Base-by-base conservation (phyloP, 1,140 invertebrate genomes). In the Ips nitidus region DNA sequence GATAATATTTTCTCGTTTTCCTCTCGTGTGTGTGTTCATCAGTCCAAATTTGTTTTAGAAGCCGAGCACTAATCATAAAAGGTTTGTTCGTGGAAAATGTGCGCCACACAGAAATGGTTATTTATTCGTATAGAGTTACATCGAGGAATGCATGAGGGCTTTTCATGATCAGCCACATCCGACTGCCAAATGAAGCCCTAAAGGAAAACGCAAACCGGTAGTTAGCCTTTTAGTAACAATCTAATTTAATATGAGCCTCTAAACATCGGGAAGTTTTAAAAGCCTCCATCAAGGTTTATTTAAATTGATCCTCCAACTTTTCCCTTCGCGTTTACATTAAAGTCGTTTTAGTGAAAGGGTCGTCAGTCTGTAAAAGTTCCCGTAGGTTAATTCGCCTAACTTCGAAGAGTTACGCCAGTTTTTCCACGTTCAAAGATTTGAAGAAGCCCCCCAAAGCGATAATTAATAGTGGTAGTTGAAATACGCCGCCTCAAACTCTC, bases 231-330 rank as follows among this genome's bases (percentile, higher is more conserved):
- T 56, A 56, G 53, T 56, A 22, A 56, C 38, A 36, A 38, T 42
- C 57, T 41, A 59, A 59, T 22, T 59, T 59, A 59, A 59, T 59
- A 59, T 38, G 57, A 41, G 40, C 40, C 57, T 59, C 57, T 59
- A 59, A 59, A 59, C 57, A 59, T 59, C 57, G 57, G 57, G 42
- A 59, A 59, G 57, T 59, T 59, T 59, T 59, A 59, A 59, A 59
- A 59, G 57, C 57, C 37, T 59, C 57, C 57, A 59, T 59, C 57
- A 59, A 59, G 57, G 57, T 59, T 59, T 59, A 59, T 59, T 59
- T 42, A 59, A 59, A 59, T 59, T 59, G 57, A 59, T 59, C 57
- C 57, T 42, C 57, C 39, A 59, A 59, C 39, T 59, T 59, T 59
- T 41, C n/a, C 52, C 4, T 55, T 22, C 22, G 22, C n/a, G 53